These are phyloP conservation scores for Pyrrhopygopsis socrates DNA, from an alignment of 2,888 invertebrate species.

Conservation along the genomic window DNA sequence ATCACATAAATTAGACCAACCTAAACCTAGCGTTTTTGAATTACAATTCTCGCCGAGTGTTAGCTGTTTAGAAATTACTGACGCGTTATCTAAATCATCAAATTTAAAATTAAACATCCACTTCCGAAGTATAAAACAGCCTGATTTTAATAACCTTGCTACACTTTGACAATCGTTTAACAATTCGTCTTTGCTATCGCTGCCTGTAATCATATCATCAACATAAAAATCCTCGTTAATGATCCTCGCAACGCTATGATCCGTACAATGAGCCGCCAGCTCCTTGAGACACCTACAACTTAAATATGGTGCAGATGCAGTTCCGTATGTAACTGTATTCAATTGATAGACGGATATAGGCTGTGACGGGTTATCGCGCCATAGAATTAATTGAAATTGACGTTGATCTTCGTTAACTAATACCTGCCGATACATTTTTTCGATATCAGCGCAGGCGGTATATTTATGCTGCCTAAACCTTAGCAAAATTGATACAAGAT, in stretches of 20 bases:
- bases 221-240: conserved; percentile 81
- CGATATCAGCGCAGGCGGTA: conserved; percentile 79
- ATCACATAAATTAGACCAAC: conserved; percentile 49
- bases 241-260: conserved; percentile 60
- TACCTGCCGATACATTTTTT: conserved; percentile 82
- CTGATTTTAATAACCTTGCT: conserved; percentile 12
- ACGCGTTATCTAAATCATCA: neutral
- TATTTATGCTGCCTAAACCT: conserved; percentile 74
- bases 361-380: conserved; percentile 64
- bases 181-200: conserved; percentile 40
- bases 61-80: neutral
- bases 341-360: conserved; percentile 66
- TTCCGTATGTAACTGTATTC: conserved; percentile 84
- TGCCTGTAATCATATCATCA: conserved; percentile 81
- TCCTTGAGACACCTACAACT: conserved; percentile 78
- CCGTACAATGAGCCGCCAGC: conserved; percentile 82
- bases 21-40: conserved; percentile 61
- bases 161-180: conserved; percentile 21
- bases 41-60: conserved; percentile 41
- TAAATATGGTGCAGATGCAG: conserved; percentile 75
- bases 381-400: conserved; percentile 49
- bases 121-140: conserved; percentile 42
- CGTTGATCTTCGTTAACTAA: conserved; percentile 47
- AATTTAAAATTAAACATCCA: neutral
- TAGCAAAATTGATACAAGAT: conserved; percentile 65